Percentiles rank a stretch among this genome's conserved stretches.
Evolutionary conservation across 2,113 vertebrate species (phyloP).

Genomic region (Loxodonta africana): DNA sequence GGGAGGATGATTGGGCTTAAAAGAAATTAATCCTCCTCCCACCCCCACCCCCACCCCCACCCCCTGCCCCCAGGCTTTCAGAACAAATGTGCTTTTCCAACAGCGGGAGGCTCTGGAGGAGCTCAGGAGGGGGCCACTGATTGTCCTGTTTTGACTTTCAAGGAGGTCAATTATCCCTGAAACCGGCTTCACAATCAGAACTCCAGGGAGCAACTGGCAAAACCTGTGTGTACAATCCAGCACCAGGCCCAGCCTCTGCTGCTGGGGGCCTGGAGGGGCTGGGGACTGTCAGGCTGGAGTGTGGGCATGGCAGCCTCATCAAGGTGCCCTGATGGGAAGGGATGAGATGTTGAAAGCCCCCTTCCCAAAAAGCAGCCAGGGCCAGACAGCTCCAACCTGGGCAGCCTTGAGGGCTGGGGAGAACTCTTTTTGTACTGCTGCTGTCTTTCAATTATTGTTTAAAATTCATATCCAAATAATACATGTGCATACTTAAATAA

Average conservation of each 20-base stretch:
- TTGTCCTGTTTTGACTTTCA: not conserved
- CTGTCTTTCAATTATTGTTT: not conserved
- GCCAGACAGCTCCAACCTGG: not conserved
- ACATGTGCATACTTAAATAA: not conserved
- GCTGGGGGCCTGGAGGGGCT: not conserved
- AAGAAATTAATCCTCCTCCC: not conserved
- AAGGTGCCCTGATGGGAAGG: not conserved
- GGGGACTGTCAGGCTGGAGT: too few relatives aligned
- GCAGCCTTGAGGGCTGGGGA: not conserved
- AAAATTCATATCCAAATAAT: not conserved
- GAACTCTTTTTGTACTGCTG: not conserved
- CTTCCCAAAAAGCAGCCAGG: not conserved
- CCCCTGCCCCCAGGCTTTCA: not conserved
- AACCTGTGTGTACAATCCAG: fast-evolving
- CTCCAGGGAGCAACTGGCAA: too few relatives aligned
- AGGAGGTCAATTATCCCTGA: not conserved
- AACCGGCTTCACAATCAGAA: not conserved
- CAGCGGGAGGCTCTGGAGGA: not conserved
- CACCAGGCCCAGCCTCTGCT: not conserved
- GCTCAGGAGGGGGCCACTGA: not conserved
- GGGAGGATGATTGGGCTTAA: not conserved
- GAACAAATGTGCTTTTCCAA: not conserved
- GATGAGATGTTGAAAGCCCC: not conserved
- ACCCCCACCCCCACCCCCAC: too few relatives aligned
- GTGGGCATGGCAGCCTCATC: not conserved